Percentiles rank a stretch among this genome's conserved stretches.
These are phyloP conservation scores for Montipora efflorescens DNA, from an alignment of 64 coral and sea anemone genomes.

Conservation along the genomic window DNA sequence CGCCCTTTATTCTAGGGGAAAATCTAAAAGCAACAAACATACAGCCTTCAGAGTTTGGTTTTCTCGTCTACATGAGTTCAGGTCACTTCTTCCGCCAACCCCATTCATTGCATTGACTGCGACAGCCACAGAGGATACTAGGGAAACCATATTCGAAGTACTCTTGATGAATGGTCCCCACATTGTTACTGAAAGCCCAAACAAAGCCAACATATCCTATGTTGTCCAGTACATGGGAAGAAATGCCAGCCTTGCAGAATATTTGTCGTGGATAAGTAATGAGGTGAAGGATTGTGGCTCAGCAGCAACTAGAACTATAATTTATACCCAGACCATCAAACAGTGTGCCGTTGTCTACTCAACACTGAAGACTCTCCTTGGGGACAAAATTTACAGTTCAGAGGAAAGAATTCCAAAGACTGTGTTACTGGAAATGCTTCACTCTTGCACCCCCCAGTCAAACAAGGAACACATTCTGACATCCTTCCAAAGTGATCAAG, in stretches of 20 bases:
- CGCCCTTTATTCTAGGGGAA: constrained; percentile 27
- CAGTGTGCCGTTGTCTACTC: neutral
- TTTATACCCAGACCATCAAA: constrained; percentile 75
- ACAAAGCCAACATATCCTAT: constrained; percentile 73
- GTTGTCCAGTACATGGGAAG: constrained; percentile 61
- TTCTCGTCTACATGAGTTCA: constrained; percentile 50
- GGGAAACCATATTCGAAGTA: constrained; percentile 48
- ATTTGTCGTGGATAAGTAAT: constrained; percentile 60
- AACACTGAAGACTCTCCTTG: neutral
- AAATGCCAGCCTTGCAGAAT: constrained; percentile 31
- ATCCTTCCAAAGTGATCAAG: neutral
- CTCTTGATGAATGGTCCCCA: constrained; percentile 37
- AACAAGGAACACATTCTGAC: constrained; percentile 7
- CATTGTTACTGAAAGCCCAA: constrained; percentile 63
- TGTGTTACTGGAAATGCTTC: constrained; percentile 23
- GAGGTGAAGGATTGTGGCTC: constrained; percentile 24
- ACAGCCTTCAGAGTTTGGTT: constrained; percentile 59
- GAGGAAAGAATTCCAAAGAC: neutral
- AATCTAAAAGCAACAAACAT: constrained; percentile 45
- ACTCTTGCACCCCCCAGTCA: constrained; percentile 13
- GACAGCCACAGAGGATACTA: constrained; percentile 63
- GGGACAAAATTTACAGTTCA: neutral
- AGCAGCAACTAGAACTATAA: constrained; percentile 52
- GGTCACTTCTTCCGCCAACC: constrained; percentile 17
- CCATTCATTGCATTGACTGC: constrained; percentile 62